Evolutionary conservation across 2,797 vertebrate genomes (phyloP).

Genomic region (Fratercula arctica): DNA sequence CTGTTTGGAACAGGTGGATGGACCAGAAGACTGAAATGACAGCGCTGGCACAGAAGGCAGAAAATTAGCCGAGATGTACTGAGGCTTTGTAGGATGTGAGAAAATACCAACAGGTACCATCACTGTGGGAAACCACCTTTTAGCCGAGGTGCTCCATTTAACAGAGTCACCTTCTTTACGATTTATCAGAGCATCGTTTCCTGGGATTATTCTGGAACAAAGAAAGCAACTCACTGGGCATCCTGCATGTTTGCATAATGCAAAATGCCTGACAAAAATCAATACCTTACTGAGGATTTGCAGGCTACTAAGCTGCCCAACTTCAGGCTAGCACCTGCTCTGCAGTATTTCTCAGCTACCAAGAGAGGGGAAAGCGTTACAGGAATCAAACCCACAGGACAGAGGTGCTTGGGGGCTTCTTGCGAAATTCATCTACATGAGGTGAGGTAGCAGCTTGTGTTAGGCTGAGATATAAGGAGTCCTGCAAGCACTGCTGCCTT

Average conservation of each 20-base stretch:
- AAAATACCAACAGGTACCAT: background rate
- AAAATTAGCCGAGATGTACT: background rate
- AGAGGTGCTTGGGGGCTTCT: background rate
- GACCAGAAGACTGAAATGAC: background rate
- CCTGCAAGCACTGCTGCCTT: background rate
- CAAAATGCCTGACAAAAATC: background rate
- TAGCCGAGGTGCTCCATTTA: background rate
- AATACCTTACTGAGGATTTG: background rate
- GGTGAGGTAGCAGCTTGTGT: background rate
- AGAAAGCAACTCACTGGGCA: background rate
- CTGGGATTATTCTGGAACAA: slow-evolving; percentile 8
- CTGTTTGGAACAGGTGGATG: background rate
- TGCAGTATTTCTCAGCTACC: background rate
- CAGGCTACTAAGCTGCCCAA: background rate
- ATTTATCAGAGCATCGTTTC: background rate
- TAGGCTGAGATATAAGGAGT: background rate
- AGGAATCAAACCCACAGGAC: background rate
- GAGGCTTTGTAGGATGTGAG: background rate
- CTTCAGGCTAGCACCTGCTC: background rate
- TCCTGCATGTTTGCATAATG: background rate
- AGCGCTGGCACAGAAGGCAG: background rate
- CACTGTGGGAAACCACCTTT: background rate
- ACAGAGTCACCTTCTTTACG: background rate
- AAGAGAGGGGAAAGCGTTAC: background rate
- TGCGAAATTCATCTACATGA: background rate